Evolutionary conservation across 2,113 vertebrate species (phyloP).

Genomic region (Acrocephalus kingi): DNA sequence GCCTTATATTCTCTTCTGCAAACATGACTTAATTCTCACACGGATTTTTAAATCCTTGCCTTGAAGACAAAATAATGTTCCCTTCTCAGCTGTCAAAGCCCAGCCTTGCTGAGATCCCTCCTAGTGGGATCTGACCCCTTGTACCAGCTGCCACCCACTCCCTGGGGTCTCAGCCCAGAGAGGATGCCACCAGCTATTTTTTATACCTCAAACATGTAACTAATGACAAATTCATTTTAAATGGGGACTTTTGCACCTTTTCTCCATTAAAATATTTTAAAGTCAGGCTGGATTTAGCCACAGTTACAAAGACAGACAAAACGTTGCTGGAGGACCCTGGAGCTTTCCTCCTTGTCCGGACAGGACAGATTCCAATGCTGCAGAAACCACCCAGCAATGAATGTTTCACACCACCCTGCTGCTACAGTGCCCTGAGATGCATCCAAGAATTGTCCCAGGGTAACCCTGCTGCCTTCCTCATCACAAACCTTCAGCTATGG

Average conservation of each 20-base stretch:
- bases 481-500: not conserved
- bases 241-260: not conserved
- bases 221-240: not conserved
- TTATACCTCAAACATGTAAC: not conserved
- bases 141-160: not conserved
- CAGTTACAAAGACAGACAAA: not conserved
- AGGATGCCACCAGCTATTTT: not conserved
- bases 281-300: not conserved
- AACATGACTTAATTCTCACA: constrained; percentile 43
- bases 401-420: not conserved
- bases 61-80: not conserved
- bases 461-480: not conserved
- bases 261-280: not conserved
- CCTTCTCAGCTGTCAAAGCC: not conserved
- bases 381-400: not conserved
- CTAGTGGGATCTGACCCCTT: not conserved
- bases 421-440: not conserved
- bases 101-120: not conserved
- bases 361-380: not conserved
- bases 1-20: not conserved
- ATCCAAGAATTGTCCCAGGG: not conserved
- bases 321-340: not conserved
- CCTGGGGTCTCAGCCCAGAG: fast-evolving
- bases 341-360: not conserved
- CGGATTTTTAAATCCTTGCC: not conserved